Conservation (phyloP, 1,140 invertebrate genomes). For the Eumaeus atala region DNA sequence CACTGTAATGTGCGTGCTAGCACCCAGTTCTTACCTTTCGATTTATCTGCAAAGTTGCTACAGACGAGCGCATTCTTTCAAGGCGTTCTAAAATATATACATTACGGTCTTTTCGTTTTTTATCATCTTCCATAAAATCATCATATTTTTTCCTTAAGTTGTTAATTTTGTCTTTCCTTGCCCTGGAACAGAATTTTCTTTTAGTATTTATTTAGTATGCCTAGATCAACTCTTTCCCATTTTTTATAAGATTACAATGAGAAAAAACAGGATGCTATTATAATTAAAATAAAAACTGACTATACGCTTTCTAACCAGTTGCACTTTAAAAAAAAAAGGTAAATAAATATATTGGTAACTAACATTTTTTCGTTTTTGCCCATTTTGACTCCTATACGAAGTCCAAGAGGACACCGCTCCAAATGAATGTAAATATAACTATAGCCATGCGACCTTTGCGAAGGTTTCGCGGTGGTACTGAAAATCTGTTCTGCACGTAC, state of each 20-base stretch:
- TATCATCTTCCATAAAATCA: constrained; percentile 61
- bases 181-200: constrained; percentile 28
- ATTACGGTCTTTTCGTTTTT: constrained; percentile 57
- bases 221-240: too few relatives aligned
- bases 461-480: constrained; percentile 36
- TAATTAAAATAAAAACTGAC: background rate
- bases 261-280: too few relatives aligned
- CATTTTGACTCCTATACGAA: constrained; percentile 27
- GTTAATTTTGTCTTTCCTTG: constrained; percentile 56
- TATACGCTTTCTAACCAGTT: background rate
- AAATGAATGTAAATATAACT: constrained; percentile 48
- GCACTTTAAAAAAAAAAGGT: background rate
- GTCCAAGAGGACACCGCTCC: constrained; percentile 8
- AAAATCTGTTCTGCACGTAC: constrained; percentile 31
- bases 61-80: constrained; percentile 47
- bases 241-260: too few relatives aligned
- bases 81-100: constrained; percentile 54
- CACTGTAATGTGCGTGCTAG: background rate
- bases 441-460: constrained; percentile 50
- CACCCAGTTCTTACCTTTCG: constrained; percentile 25
- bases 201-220: too few relatives aligned
- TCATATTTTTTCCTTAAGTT: constrained; percentile 60
- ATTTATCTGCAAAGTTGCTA: constrained; percentile 28
- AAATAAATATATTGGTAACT: constrained; percentile 9
- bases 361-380: constrained; percentile 55